A percentile compares a stretch with the other conserved stretches of the same genome.
phyloP scores from a whole-genome alignment of 2,113 vertebrate genomes.

The Notothenia coriiceps region DNA sequence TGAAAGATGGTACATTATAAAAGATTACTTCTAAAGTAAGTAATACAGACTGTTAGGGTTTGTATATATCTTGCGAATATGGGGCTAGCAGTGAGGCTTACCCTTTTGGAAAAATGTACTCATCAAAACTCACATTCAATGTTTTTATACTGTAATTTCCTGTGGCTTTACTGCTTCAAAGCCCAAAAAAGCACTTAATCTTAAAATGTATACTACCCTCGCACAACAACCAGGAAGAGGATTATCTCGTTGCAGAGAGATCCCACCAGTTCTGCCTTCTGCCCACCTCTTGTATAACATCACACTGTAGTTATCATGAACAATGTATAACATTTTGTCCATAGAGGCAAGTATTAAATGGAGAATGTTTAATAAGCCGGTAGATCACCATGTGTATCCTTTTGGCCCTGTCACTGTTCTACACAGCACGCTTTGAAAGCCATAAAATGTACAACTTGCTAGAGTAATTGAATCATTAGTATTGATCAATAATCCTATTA shows the following conservation, averaged over 20 bases:
- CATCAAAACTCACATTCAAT: not conserved
- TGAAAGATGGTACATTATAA: no score
- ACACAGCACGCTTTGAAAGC: not conserved
- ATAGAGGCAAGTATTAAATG: not conserved
- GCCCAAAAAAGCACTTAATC: not conserved
- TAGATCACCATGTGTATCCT: not conserved
- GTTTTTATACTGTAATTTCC: not conserved
- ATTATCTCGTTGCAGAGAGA: not conserved
- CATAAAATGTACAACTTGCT: conserved; percentile 4
- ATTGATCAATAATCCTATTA: conserved; percentile 46
- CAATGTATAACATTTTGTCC: not conserved
- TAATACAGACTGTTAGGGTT: not conserved
- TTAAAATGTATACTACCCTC: not conserved
- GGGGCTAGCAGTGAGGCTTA: not conserved
- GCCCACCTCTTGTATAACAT: not conserved
- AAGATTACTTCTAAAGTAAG: not conserved
- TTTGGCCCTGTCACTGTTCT: not conserved
- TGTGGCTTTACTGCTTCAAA: not conserved
- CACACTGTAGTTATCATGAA: not conserved
- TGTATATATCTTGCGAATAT: not conserved
- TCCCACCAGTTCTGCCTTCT: not conserved
- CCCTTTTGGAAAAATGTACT: not conserved
- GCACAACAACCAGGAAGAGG: not conserved
- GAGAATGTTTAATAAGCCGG: not conserved
- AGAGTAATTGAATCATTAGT: conserved; percentile 35